phyloP scores from a whole-genome alignment of 2,888 invertebrate genomes.

The Callyntrura guangdongensis region DNA sequence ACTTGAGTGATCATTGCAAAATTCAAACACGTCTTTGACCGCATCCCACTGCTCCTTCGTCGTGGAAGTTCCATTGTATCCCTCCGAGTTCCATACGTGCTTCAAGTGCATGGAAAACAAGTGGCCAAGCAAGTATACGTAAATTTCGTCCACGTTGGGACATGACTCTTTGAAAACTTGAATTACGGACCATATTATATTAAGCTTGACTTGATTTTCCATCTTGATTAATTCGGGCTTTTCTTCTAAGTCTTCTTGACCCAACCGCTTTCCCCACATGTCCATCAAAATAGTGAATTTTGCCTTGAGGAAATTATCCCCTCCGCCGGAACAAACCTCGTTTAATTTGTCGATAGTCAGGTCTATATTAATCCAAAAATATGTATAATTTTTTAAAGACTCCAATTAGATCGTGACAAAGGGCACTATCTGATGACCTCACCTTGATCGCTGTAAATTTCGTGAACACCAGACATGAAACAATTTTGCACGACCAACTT shows the following conservation, averaged over 20 bases:
- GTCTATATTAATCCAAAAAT: constrained; percentile 6
- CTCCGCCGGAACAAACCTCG: constrained; percentile 48
- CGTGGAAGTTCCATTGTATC: neutral
- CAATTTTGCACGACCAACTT: constrained; percentile 58
- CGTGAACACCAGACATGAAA: constrained; percentile 45
- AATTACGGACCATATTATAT: constrained; percentile 13
- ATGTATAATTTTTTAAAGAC: too few species aligned
- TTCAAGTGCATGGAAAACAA: constrained; percentile 48
- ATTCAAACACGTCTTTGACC: neutral
- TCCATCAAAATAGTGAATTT: constrained; percentile 65
- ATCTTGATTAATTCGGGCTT: neutral
- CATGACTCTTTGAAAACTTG: constrained; percentile 44
- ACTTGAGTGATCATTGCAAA: neutral
- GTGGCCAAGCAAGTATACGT: constrained; percentile 50
- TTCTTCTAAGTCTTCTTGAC: neutral
- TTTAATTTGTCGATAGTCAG: constrained; percentile 54
- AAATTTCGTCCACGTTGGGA: constrained; percentile 45
- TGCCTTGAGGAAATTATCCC: constrained; percentile 45
- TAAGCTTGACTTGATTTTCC: constrained; percentile 8
- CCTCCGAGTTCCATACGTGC: constrained; percentile 40
- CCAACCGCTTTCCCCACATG: constrained; percentile 53
- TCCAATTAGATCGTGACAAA: too few species aligned
- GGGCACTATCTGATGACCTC: too few species aligned
- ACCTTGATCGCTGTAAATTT: constrained; percentile 57
- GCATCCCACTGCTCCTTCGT: constrained; percentile 1